A percentile compares a stretch with the other conserved stretches of the same genome.
Evolutionary conservation across 2,113 vertebrate genomes (phyloP).

Genomic region (Saguinus imperator): DNA sequence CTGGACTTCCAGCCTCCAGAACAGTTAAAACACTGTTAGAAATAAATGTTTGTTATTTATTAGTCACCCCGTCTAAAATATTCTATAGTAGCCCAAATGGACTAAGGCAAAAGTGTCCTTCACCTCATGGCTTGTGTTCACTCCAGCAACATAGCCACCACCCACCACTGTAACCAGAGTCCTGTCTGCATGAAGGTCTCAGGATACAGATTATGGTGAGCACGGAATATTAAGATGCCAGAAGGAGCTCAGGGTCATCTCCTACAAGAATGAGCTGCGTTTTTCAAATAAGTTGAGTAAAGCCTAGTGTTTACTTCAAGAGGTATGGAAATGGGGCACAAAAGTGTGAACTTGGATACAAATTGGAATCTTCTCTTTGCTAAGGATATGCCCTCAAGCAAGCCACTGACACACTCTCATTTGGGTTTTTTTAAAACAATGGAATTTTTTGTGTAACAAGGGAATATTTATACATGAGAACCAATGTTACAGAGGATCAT

Average conservation of each 20-base stretch:
- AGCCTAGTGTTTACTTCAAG: not conserved
- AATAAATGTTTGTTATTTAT: not conserved
- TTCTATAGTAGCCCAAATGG: not conserved
- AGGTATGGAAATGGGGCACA: not conserved
- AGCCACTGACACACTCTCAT: not conserved
- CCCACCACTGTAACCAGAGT: not conserved
- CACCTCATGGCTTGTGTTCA: not conserved
- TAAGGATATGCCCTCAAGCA: too few relatives aligned
- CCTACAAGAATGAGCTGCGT: not conserved
- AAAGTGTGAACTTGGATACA: not conserved
- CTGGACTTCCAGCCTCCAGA: not conserved
- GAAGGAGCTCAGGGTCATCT: not conserved
- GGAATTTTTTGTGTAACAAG: not conserved
- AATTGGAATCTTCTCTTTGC: not conserved
- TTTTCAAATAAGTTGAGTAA: not conserved
- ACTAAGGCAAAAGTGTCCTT: not conserved
- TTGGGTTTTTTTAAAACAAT: not conserved
- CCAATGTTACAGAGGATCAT: not conserved
- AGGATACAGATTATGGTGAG: accelerated
- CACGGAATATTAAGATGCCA: not conserved
- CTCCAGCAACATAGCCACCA: not conserved
- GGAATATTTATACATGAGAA: not conserved
- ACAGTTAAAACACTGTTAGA: not conserved
- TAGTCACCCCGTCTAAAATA: not conserved
- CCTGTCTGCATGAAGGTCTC: not conserved